A percentile compares a stretch with the other conserved stretches of the same genome.
Evolutionary conservation across 2,888 invertebrate species (phyloP).

Genomic region (Flexamia atlantica): DNA sequence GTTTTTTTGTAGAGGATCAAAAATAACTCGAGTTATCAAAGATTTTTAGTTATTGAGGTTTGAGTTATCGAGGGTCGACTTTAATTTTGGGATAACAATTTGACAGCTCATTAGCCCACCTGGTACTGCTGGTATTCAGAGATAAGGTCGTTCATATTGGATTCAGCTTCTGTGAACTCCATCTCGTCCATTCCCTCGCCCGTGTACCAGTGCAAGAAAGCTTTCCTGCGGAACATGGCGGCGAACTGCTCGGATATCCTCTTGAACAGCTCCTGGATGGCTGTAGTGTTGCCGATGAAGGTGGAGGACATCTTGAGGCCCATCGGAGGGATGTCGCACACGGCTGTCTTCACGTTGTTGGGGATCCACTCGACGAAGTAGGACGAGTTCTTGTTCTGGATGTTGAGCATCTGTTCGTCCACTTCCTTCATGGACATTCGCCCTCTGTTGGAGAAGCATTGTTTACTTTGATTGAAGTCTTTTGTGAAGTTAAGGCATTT

Average conservation of each 20-base stretch:
- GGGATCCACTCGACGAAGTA: conserved; percentile 74
- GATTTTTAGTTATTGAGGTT: no score
- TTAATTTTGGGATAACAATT: no score
- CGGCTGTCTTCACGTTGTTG: conserved; percentile 77
- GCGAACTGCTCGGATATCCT: conserved; percentile 77
- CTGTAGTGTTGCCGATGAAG: conserved; percentile 78
- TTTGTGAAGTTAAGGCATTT: no score
- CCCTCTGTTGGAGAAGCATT: conserved; percentile 71
- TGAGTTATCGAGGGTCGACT: no score
- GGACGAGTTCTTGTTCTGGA: conserved; percentile 74
- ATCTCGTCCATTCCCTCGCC: conserved; percentile 92
- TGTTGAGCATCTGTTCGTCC: conserved; percentile 79
- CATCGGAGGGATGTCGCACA: conserved; percentile 80
- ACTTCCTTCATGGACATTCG: conserved; percentile 73
- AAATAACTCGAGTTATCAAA: no score
- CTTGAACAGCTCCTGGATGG: conserved; percentile 78
- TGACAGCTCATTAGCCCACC: conserved; percentile 70
- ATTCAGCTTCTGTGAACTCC: conserved; percentile 84
- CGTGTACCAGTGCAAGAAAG: conserved; percentile 93
- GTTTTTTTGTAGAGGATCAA: no score
- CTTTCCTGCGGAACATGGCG: conserved; percentile 81
- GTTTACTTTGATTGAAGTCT: no score
- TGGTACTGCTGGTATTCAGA: conserved; percentile 87
- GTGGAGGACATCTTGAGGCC: conserved; percentile 80
- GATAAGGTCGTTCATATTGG: conserved; percentile 85